These are phyloP conservation scores for Toxostoma redivivum DNA, from an alignment of 2,113 vertebrate species.

Conservation along the genomic window DNA sequence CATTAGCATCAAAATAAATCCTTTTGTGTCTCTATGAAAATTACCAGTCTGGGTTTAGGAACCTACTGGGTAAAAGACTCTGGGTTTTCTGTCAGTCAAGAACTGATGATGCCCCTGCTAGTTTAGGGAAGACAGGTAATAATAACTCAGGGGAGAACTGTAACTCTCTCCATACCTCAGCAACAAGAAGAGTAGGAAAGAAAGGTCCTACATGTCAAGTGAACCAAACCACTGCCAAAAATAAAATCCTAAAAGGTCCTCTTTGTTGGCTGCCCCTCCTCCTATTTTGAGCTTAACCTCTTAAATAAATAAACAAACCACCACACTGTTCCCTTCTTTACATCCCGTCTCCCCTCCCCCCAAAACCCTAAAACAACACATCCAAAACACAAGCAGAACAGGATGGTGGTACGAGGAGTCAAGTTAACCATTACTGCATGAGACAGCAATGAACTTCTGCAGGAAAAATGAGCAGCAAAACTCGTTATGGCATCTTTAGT, in stretches of 20 bases:
- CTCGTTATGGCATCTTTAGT: background rate
- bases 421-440: background rate
- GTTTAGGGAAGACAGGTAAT: background rate
- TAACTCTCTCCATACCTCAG: background rate
- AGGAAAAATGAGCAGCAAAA: background rate
- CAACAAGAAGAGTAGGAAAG: background rate
- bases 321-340: background rate
- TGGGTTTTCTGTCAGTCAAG: background rate
- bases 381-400: background rate
- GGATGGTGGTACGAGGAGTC: background rate
- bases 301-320: background rate
- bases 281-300: background rate
- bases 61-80: background rate
- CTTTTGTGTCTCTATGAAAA: background rate
- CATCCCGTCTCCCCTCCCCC: accelerated
- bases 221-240: background rate
- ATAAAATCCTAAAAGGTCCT: background rate
- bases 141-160: background rate
- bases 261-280: background rate
- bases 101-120: background rate
- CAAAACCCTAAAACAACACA: background rate
- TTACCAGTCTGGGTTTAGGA: background rate
- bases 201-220: background rate
- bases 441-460: background rate
- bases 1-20: background rate